Base-by-base conservation (phyloP, 2,888 invertebrate genomes). In the Adela reaumurella region DNA sequence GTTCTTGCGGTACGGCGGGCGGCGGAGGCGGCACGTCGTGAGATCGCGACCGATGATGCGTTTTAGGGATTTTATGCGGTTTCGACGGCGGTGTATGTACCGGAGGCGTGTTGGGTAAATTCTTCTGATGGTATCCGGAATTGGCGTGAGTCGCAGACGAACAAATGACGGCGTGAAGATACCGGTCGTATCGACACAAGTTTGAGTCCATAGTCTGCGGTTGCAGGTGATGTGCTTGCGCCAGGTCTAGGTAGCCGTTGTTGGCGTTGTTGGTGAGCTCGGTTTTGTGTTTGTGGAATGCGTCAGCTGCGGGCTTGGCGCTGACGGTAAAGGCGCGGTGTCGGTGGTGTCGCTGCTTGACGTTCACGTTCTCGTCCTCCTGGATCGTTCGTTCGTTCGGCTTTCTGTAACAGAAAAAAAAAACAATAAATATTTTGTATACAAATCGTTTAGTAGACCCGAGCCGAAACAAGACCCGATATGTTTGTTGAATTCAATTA, bases 131-230 rank as follows among this genome's bases (percentile, higher is more conserved):
- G 56, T 68, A 74, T 41, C 79, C 79, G 1, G 74, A 70, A 52
- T 78, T 67, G 1, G 77, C 77, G 54, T 80, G 79, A 14, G 70
- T 64, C 6, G 80, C 70, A 1, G 80, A 78, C 17, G 81, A 78
- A 58, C 84, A 85, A 53, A 85, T 84, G 45, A 83, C 84, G 44
- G 85, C 84, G 60, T 84, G 85, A 50, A 85, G 63, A 62, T 84
- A 84, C 50, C 85, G 77, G 60, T 85, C 85, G 59, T 85, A 85
- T 54, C 73, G 70, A 53, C 74, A 74, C 24, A 72, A 63, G 62
- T 74, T 74, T 53, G 68, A 62, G 62, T 73, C 73, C 51, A 63
- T 65, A 56, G 62, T 63, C 49, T 28, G 59, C 8, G 19, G 43
- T 8, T 24, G 24, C 11, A 14, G 58, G 53, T 77, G 77, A 55